Evolutionary conservation across 2,113 vertebrate genomes (phyloP).

Genomic region (Salminus brasiliensis): DNA sequence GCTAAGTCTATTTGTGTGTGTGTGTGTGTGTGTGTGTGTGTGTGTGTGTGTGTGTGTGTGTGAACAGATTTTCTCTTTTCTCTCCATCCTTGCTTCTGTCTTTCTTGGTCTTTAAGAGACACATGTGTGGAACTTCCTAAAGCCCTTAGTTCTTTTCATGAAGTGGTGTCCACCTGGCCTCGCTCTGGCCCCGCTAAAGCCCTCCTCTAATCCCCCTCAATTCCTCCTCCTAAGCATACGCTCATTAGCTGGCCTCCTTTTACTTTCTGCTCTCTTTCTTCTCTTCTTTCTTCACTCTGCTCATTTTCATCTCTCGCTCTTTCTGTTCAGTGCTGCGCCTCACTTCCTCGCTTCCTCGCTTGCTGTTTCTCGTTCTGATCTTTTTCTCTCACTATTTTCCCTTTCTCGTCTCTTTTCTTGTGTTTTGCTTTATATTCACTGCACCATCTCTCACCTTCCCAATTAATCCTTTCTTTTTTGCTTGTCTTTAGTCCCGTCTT

Average conservation of each 20-base stretch:
- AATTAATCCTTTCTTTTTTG: no score
- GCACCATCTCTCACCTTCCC: background rate
- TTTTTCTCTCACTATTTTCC: background rate
- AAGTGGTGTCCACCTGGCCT: constrained; percentile 42
- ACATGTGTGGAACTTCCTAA: constrained; percentile 43
- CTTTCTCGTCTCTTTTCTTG: background rate
- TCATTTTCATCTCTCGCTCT: background rate
- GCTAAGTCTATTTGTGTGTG: constrained; percentile 24
- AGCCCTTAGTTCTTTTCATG: constrained; percentile 19
- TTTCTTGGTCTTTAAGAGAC: constrained; percentile 28
- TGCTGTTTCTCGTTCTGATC: background rate
- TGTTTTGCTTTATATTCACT: no score
- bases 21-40: constrained; percentile 2
- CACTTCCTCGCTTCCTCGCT: background rate
- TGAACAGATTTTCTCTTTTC: constrained; percentile 29
- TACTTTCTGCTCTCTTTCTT: background rate
- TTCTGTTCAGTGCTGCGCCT: background rate
- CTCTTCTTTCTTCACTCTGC: background rate
- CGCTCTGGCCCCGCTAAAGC: background rate
- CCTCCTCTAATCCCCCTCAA: constrained; percentile 17
- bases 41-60: background rate
- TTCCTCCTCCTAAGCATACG: constrained; percentile 1
- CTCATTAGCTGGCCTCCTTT: constrained; percentile 6
- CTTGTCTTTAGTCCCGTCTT: background rate
- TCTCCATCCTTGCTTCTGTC: background rate